These are phyloP conservation scores for Phyto melanocephala DNA, from an alignment of 2,888 invertebrate species.

Conservation along the genomic window DNA sequence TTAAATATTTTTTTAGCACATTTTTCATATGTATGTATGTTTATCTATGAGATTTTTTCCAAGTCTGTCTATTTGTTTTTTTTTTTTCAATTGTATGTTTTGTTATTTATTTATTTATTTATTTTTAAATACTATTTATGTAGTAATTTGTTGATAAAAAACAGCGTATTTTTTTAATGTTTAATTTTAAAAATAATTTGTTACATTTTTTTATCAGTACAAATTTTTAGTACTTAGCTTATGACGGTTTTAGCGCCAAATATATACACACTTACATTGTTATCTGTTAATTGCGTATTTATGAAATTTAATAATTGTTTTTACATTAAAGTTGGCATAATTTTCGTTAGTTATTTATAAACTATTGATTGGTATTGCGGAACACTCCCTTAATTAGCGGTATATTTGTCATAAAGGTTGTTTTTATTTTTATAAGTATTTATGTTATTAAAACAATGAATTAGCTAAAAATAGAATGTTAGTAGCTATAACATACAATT, in stretches of 20 bases:
- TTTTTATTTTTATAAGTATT: background rate
- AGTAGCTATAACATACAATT: too few species aligned
- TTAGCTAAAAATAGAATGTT: background rate
- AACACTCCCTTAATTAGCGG: background rate
- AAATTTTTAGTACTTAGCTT: background rate
- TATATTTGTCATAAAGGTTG: background rate
- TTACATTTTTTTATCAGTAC: conserved; percentile 33
- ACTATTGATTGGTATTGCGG: background rate
- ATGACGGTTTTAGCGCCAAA: background rate
- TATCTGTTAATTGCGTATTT: conserved; percentile 4
- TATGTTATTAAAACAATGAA: background rate
- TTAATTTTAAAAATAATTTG: background rate
- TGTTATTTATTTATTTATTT: conserved; percentile 14
- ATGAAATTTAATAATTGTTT: background rate
- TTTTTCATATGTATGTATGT: conserved; percentile 17
- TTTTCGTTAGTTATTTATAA: background rate
- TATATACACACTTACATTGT: background rate
- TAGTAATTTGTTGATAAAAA: conserved; percentile 43
- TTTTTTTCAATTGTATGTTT: conserved; percentile 1
- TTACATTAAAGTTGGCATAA: background rate
- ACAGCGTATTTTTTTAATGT: background rate
- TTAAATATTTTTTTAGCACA: conserved; percentile 72
- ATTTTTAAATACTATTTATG: background rate
- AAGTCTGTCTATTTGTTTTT: background rate
- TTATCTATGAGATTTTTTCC: background rate